These are phyloP conservation scores for Adelognathus sp. DNA, from an alignment of 2,888 invertebrate species.

Conservation along the genomic window DNA sequence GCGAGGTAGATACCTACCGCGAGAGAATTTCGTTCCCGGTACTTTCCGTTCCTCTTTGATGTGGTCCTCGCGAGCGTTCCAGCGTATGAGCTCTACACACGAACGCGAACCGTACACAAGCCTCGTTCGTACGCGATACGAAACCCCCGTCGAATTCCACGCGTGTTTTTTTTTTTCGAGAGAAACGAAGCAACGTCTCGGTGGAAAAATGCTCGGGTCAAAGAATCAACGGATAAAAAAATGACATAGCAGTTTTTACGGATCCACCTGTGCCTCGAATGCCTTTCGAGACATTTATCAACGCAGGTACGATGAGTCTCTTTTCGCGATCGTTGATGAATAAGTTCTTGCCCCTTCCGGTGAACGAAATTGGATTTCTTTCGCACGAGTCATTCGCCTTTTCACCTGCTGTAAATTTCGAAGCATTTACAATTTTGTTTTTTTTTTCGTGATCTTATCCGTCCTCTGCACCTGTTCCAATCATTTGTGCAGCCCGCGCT, in stretches of 20 bases:
- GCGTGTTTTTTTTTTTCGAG: too few species aligned
- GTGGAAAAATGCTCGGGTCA: slow-evolving; percentile 12
- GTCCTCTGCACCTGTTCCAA: slow-evolving; percentile 43
- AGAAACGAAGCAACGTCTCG: neutral
- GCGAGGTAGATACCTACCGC: neutral
- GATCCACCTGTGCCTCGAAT: slow-evolving; percentile 1
- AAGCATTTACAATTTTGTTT: slow-evolving; percentile 27
- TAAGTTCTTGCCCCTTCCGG: slow-evolving; percentile 10
- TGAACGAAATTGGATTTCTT: slow-evolving; percentile 35
- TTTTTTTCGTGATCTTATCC: slow-evolving; percentile 3
- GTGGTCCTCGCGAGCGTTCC: slow-evolving; percentile 25
- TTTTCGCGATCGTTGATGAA: slow-evolving; percentile 5
- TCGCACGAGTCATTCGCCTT: slow-evolving; percentile 18
- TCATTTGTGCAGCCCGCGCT: neutral
- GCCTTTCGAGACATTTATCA: neutral
- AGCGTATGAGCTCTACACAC: neutral
- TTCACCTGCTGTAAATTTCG: slow-evolving; percentile 39
- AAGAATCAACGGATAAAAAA: neutral
- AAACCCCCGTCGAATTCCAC: slow-evolving; percentile 39
- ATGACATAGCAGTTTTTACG: slow-evolving; percentile 2
- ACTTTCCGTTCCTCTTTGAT: slow-evolving; percentile 48
- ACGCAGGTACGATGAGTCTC: neutral
- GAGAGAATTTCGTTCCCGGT: slow-evolving; percentile 43
- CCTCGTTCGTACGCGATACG: slow-evolving; percentile 20
- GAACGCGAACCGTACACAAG: neutral